Base-by-base conservation (phyloP, 2,888 invertebrate species). In the Balanococcus diminutus region DNA sequence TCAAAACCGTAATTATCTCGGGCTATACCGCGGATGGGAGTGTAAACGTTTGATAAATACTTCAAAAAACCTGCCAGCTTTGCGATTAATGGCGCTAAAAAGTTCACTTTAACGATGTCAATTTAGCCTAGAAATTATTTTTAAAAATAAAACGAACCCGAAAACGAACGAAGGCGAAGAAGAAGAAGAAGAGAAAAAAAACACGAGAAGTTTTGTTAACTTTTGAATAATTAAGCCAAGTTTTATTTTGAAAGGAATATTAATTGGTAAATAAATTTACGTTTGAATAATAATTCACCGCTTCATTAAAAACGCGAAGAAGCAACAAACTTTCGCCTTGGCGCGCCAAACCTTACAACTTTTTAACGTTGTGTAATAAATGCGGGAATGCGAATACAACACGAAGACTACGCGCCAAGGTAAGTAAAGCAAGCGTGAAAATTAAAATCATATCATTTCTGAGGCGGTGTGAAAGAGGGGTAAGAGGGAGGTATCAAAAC, bases 191-290 rank as follows among this genome's bases (percentile, higher is more conserved):
- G 36, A 36, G 39, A 19, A n/a, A 82, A 82, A 56, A 82, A 51
- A 36, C 9, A 79, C 32, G 9, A 79, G 75, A 79, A 36, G 75
- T 79, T 79, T 36, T 36, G 75, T 82, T 82, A 82, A 82, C 81
- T 82, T 42, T 82, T 82, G 56, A 83, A 83, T 83, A 83, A 83
- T 83, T 83, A 83, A 83, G 46, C 51, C 56, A 83, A 56, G 56
- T 83, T 83, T 83, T 56, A 83, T 83, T 83, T 56, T 83, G 56
- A 36, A 56, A 51, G 83, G 46, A 82, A 83, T 32, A 61, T 83
- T 83, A 83, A 83, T 83, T 83, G 83, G 83, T 83, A 56, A 51
- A 56, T 56, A 56, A 83, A 83, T 83, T 83, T 61, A 61, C 51
- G 56, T 82, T 82, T 82, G 75, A 79, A 79, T 79, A 79, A 79